phyloP scores from a whole-genome alignment of 2,888 invertebrate genomes.

The Idaea biselata region DNA sequence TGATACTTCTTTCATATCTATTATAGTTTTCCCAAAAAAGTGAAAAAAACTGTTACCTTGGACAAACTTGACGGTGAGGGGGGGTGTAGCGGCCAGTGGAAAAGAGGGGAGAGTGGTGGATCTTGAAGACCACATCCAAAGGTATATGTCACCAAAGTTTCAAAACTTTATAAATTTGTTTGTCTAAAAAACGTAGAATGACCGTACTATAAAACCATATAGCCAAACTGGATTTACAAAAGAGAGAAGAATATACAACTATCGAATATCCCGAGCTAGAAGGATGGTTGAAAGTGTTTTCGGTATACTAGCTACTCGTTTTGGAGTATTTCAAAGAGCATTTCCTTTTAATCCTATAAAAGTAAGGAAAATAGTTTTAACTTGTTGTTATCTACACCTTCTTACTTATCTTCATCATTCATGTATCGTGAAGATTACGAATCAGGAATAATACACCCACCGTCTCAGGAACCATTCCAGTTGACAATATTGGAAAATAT shows the following conservation, averaged over 20 bases:
- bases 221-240: slow-evolving; percentile 9
- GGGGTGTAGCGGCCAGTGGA: no score
- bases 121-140: no score
- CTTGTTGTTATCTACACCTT: slow-evolving; percentile 7
- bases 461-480: slow-evolving; percentile 9
- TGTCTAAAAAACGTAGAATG: no score
- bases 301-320: slow-evolving; percentile 5
- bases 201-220: slow-evolving; percentile 16
- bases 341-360: background rate
- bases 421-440: background rate
- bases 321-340: background rate
- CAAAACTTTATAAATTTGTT: no score
- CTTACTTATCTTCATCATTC: no score
- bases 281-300: slow-evolving; percentile 13
- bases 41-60: no score
- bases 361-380: background rate
- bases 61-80: no score
- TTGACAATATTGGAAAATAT: slow-evolving; percentile 10
- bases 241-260: slow-evolving; percentile 19
- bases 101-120: no score
- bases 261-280: slow-evolving; percentile 18
- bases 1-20: no score
- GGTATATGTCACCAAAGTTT: no score
- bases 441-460: no score
- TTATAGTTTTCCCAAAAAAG: no score